phyloP scores from a whole-genome alignment of 2,797 vertebrate species.

The Menidia menidia region DNA sequence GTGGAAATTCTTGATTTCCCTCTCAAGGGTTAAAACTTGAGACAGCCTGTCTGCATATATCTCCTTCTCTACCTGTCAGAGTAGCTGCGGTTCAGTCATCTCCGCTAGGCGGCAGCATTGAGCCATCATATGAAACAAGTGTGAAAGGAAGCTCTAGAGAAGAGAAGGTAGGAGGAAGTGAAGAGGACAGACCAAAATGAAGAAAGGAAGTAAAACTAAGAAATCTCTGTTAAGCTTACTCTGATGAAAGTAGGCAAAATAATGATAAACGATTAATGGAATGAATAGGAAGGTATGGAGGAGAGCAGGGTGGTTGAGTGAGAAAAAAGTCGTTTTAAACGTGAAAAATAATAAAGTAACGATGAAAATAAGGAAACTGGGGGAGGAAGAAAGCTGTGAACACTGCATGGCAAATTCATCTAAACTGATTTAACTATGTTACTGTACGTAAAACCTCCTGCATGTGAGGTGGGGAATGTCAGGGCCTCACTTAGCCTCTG shows the following conservation, averaged over 20 bases:
- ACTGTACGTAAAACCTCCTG: background rate
- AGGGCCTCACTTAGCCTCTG: slow-evolving; percentile 26
- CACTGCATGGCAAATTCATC: too few relatives aligned
- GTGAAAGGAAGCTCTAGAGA: too few relatives aligned
- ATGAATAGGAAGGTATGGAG: background rate
- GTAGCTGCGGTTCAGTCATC: slow-evolving; percentile 22
- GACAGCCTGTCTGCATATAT: background rate
- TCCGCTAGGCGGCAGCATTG: slow-evolving; percentile 77
- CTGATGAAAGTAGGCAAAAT: background rate
- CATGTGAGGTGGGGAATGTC: slow-evolving; percentile 3
- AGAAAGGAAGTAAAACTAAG: background rate
- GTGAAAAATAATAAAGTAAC: background rate
- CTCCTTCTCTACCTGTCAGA: background rate
- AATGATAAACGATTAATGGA: background rate
- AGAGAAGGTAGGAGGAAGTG: background rate
- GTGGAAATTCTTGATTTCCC: too few relatives aligned
- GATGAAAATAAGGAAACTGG: background rate
- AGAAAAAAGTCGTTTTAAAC: background rate
- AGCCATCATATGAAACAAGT: slow-evolving; percentile 36
- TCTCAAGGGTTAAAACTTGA: background rate
- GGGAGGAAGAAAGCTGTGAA: too few relatives aligned
- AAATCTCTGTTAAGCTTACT: slow-evolving; percentile 4
- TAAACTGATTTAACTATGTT: background rate
- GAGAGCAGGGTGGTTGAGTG: background rate
- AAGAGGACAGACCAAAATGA: background rate